Conservation (phyloP, 2,797 vertebrate genomes). For the Brachyalestes nurse region DNA sequence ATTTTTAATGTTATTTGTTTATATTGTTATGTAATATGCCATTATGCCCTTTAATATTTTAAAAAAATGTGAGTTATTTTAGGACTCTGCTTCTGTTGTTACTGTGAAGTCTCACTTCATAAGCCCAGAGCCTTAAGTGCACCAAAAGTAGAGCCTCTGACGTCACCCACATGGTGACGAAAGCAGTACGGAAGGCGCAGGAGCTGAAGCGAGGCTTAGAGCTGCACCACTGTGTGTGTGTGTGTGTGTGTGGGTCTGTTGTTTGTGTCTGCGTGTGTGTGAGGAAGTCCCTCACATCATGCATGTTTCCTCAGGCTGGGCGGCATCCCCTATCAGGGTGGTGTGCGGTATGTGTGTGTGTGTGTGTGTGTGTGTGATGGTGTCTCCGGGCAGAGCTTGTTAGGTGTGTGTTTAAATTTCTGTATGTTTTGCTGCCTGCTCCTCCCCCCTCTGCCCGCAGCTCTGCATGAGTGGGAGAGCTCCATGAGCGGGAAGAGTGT, state of each 20-base stretch:
- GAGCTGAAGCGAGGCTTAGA: slow-evolving; percentile 20
- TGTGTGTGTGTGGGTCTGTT: slow-evolving; percentile 30
- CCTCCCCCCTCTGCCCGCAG: slow-evolving; percentile 17
- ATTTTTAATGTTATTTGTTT: too few species aligned
- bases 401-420: slow-evolving; percentile 35
- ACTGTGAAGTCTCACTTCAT: not conserved
- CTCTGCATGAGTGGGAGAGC: slow-evolving; percentile 46
- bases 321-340: not conserved
- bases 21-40: too few species aligned
- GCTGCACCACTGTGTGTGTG: slow-evolving; percentile 23
- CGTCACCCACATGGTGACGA: slow-evolving; percentile 45
- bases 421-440: slow-evolving; percentile 2
- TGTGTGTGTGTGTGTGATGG: not conserved
- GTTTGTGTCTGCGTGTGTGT: slow-evolving; percentile 13
- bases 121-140: slow-evolving; percentile 14
- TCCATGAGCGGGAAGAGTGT: slow-evolving; percentile 57
- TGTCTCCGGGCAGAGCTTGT: slow-evolving; percentile 14
- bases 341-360: not conserved
- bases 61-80: too few species aligned
- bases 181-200: slow-evolving; percentile 29
- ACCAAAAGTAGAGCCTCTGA: slow-evolving; percentile 26
- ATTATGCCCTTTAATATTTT: too few species aligned
- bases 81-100: not conserved
- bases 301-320: slow-evolving; percentile 5
- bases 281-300: not conserved